A percentile compares a stretch with the other conserved stretches of the same genome.
phyloP scores from a whole-genome alignment of 2,113 vertebrate species.

The Scatophagus argus region DNA sequence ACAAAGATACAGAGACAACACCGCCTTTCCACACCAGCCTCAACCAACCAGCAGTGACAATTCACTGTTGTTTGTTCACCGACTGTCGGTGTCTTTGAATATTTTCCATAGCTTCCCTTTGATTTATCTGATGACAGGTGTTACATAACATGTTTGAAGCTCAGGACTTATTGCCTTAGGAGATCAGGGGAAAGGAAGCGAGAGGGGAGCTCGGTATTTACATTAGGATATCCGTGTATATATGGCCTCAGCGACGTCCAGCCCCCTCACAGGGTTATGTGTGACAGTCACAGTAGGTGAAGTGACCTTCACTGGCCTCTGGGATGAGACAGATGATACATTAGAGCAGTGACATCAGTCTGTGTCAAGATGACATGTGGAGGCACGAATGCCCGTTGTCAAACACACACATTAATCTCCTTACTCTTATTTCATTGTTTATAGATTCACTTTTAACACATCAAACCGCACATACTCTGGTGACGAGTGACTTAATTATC shows the following conservation, averaged over 20 bases:
- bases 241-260: neutral
- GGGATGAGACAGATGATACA: constrained; percentile 9
- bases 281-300: constrained; percentile 43
- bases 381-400: neutral
- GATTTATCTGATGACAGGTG: constrained; percentile 11
- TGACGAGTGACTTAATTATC: neutral
- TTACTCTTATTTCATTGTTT: neutral
- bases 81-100: neutral
- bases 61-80: neutral
- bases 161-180: constrained; percentile 3
- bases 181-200: constrained; percentile 42
- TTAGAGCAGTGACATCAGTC: constrained; percentile 9
- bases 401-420: neutral
- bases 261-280: constrained; percentile 4
- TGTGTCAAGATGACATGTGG: neutral
- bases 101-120: neutral
- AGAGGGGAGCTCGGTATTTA: constrained; percentile 48
- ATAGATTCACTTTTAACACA: neutral
- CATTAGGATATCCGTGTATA: constrained; percentile 32
- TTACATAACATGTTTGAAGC: constrained; percentile 1
- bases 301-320: constrained; percentile 38
- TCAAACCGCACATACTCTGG: neutral
- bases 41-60: neutral
- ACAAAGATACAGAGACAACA: neutral
- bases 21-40: neutral